Evolutionary conservation across 2,888 invertebrate genomes (phyloP), one percentile per base, ranked within the genome.

Genomic region (Neoaliturus tenellus): DNA sequence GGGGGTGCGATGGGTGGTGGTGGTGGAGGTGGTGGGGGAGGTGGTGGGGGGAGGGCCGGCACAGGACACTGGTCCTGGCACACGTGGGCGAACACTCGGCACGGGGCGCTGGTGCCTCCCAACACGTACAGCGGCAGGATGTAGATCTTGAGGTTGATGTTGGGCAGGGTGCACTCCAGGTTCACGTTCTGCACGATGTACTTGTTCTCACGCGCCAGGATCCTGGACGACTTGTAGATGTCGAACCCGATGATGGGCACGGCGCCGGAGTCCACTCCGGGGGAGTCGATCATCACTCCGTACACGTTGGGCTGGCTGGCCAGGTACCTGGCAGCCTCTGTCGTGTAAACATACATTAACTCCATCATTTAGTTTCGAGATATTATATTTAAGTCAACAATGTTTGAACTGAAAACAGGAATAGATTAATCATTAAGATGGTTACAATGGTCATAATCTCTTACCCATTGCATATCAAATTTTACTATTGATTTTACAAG

Each of bases 111-210:
- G 28, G 39, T 69, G 39, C 69, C 69, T 69, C 69, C 69, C 12
- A 69, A 23, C n/a, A 69, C 69, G 39, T 75, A 75, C 73, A 75
- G 23, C 5, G 73, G 73, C 28, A 75, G 44, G 28, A 75, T 75
- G 73, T 75, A 75, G 73, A 75, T 28, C 73, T 75, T 75, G 0
- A 75, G 73, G 73, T 75, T 75, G 41, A 75, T 75, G 73, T 75
- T 75, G 73, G 73, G 73, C 1, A 75, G 44, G 17, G 73, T 75
- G 28, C 73, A 75, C 73, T 75, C 69, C 69, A 69, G 1, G 44
- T 75, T 75, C 3, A 75, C 73, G 44, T 75, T 75, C 73, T 75
- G 73, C 8, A 75, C 73, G 44, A 75, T 75, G 73, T 75, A 75
- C 73, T 75, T 75, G 44, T 75, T 75, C 73, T 75, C 73, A 6